Percentiles rank a stretch among this genome's conserved stretches.
These are phyloP conservation scores for Chloroclystis v-ata DNA, from an alignment of 2,888 invertebrate species.

Conservation along the genomic window DNA sequence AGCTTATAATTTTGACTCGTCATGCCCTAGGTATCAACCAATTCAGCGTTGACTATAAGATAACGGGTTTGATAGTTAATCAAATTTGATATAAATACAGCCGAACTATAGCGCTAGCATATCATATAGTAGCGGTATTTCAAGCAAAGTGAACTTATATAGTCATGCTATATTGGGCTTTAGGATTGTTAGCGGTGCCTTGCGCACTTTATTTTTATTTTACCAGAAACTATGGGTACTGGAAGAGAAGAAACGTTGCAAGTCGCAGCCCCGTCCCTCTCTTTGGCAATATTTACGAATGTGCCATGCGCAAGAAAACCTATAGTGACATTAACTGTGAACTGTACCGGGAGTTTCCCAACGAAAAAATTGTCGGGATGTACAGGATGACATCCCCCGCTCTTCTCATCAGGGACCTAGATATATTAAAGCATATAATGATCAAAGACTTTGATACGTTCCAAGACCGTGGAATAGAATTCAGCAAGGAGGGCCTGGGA, in stretches of 20 bases:
- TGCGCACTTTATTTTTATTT: constrained; percentile 37
- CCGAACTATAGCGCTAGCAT: too few species aligned
- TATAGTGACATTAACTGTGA: constrained; percentile 32
- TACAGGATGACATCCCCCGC: constrained; percentile 46
- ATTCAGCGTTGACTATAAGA: too few species aligned
- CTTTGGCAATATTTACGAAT: constrained; percentile 43
- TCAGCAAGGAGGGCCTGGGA: constrained; percentile 44
- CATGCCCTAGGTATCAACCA: too few species aligned
- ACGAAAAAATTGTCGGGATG: constrained; percentile 51
- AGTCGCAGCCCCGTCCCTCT: constrained; percentile 40
- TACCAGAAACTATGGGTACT: constrained; percentile 45
- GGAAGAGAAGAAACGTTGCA: constrained; percentile 41
- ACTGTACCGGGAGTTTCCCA: constrained; percentile 39
- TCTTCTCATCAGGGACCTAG: constrained; percentile 47
- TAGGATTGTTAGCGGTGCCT: constrained; percentile 25
- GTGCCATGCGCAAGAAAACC: constrained; percentile 27
- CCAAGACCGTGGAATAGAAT: constrained; percentile 44
- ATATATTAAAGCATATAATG: constrained; percentile 47
- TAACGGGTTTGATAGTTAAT: too few species aligned
- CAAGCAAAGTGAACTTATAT: background rate
- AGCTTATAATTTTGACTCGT: too few species aligned
- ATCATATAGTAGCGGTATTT: background rate
- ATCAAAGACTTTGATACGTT: constrained; percentile 54
- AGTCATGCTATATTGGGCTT: background rate
- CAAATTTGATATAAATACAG: too few species aligned